Evolutionary conservation across 2,888 invertebrate species (phyloP).

Genomic region (Petrolisthes cinctipes): DNA sequence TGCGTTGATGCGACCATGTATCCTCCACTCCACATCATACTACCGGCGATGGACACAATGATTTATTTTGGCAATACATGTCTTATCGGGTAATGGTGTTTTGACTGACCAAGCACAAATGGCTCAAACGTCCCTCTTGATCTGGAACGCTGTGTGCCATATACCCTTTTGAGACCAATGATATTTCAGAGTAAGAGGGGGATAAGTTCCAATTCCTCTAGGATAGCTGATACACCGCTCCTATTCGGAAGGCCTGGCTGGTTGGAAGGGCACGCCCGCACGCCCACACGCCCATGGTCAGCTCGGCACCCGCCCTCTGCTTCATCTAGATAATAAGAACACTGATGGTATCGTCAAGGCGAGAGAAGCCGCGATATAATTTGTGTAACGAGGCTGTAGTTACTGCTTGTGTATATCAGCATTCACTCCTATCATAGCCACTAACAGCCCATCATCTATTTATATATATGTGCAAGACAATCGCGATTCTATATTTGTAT

Average conservation of each 20-base stretch:
- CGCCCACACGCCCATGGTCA: conserved; percentile 23
- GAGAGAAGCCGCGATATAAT: conserved; percentile 25
- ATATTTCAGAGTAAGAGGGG: too few species aligned
- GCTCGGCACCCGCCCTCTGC: conserved; percentile 22
- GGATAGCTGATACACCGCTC: too few species aligned
- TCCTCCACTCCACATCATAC: conserved; percentile 1
- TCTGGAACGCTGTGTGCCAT: too few species aligned
- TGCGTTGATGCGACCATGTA: conserved; percentile 23
- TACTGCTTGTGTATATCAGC: not conserved
- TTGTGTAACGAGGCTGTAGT: conserved; percentile 22
- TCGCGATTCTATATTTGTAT: not conserved
- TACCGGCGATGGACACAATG: not conserved
- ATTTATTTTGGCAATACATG: conserved; percentile 5
- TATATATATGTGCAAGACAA: too few species aligned
- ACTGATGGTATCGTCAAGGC: not conserved
- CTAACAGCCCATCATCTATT: too few species aligned
- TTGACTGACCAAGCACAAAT: too few species aligned
- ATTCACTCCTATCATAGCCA: not conserved
- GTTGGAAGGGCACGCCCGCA: conserved; percentile 7
- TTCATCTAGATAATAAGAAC: conserved; percentile 24
- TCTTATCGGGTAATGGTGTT: conserved; percentile 31
- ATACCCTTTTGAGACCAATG: too few species aligned
- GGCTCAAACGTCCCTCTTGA: too few species aligned
- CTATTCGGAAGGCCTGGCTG: too few species aligned
- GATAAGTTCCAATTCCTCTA: too few species aligned